These are phyloP conservation scores for Xestia sexstrigata DNA, from an alignment of 2,888 invertebrate genomes.

Conservation along the genomic window DNA sequence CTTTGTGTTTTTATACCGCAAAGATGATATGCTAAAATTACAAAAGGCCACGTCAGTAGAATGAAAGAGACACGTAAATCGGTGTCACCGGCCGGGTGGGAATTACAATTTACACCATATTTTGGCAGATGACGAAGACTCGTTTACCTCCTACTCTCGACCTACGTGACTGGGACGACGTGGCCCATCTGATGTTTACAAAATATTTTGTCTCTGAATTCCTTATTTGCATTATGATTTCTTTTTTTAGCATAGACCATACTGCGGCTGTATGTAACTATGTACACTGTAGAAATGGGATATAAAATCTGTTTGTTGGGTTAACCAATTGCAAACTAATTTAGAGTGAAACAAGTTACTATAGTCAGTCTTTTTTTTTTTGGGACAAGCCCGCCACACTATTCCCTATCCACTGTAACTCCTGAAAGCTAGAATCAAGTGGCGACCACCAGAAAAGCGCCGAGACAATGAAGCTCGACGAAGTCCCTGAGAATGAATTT, in stretches of 20 bases:
- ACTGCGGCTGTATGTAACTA: background rate
- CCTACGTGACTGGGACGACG: conserved; percentile 59
- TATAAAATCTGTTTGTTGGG: background rate
- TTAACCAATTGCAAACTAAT: background rate
- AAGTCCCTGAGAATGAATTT: too few relatives aligned
- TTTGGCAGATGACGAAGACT: conserved; percentile 47
- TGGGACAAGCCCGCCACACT: too few relatives aligned
- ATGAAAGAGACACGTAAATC: conserved; percentile 25
- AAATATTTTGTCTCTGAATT: conserved; percentile 37
- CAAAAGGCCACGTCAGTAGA: conserved; percentile 53
- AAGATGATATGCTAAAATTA: conserved; percentile 39
- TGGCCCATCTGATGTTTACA: conserved; percentile 18
- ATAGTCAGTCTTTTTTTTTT: too few relatives aligned
- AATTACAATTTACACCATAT: conserved; percentile 55
- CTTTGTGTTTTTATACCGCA: conserved; percentile 29
- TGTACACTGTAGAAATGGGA: too few relatives aligned
- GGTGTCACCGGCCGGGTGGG: conserved; percentile 32
- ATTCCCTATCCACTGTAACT: too few relatives aligned
- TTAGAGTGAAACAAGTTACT: background rate
- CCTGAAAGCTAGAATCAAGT: too few relatives aligned
- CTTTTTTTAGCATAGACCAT: background rate
- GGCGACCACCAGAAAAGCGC: too few relatives aligned
- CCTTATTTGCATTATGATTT: conserved; percentile 34
- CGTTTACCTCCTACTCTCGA: conserved; percentile 58
- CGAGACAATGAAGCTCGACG: too few relatives aligned